Percentiles rank a stretch among this genome's conserved stretches.
Conservation (phyloP, 2,888 invertebrate species). For the Drosophila rellima region DNA sequence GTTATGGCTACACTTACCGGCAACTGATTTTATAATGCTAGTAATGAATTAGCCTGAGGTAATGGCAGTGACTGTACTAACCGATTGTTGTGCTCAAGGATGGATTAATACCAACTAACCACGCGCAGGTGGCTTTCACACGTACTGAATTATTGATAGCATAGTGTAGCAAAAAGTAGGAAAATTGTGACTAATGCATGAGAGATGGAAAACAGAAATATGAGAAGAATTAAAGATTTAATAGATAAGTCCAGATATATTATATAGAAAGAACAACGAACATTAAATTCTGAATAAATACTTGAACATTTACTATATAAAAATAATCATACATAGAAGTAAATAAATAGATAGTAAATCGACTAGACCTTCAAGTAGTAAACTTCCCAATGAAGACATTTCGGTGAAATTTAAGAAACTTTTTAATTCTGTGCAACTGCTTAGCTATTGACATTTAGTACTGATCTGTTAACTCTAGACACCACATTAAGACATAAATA, state of each 20-base stretch:
- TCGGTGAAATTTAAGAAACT: constrained; percentile 2
- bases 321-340: not conserved
- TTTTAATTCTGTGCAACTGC: constrained; percentile 40
- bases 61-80: constrained; percentile 13
- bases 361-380: constrained; percentile 4
- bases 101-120: not conserved
- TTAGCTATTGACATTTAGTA: constrained; percentile 53
- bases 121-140: not conserved
- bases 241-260: not conserved
- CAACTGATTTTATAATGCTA: constrained; percentile 9
- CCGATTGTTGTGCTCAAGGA: constrained; percentile 4
- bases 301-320: not conserved
- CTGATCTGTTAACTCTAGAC: constrained; percentile 68
- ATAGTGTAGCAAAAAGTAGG: not conserved
- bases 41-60: constrained; percentile 3
- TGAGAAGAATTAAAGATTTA: not conserved
- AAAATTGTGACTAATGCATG: not conserved
- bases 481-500: constrained; percentile 67
- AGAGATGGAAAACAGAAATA: not conserved
- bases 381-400: constrained; percentile 18
- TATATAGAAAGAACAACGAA: not conserved
- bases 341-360: not conserved
- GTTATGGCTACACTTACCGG: constrained; percentile 32
- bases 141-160: not conserved
- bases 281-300: not conserved